Conservation (phyloP, 2,888 invertebrate genomes). For the Erebia aethiops region DNA sequence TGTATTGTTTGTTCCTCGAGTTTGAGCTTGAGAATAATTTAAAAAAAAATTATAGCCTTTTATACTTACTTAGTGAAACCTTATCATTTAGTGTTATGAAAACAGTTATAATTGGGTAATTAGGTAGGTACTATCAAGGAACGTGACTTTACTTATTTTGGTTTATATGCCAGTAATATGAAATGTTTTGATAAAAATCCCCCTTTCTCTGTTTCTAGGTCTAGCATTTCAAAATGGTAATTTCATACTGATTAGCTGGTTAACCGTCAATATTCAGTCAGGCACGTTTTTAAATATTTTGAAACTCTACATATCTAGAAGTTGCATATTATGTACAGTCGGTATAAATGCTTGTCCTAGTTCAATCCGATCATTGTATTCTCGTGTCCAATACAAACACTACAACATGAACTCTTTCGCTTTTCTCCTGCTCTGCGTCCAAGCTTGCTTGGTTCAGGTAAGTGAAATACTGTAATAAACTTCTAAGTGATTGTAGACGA, state of each 20-base stretch:
- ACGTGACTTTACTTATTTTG: not conserved
- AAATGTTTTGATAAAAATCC: not conserved
- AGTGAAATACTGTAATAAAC: not conserved
- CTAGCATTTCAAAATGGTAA: not conserved
- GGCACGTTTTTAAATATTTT: constrained; percentile 8
- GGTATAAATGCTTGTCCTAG: not conserved
- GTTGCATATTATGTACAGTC: not conserved
- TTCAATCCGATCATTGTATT: not conserved
- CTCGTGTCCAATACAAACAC: constrained; percentile 15
- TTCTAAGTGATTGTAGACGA: too few relatives aligned
- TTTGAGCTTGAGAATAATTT: constrained; percentile 9
- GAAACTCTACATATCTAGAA: not conserved
- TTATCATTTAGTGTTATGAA: not conserved
- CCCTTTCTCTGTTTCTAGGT: not conserved
- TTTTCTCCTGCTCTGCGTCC: constrained; percentile 49
- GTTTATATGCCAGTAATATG: not conserved
- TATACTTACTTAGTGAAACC: not conserved
- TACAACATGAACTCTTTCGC: constrained; percentile 49
- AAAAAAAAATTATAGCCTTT: not conserved
- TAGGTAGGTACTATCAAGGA: not conserved
- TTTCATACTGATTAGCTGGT: too few relatives aligned
- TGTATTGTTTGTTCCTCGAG: constrained; percentile 7
- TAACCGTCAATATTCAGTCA: not conserved
- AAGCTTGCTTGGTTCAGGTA: constrained; percentile 54
- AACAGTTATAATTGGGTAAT: too few relatives aligned